Base-by-base conservation (phyloP, 2,888 invertebrate genomes). In the Frankliniella fusca region DNA sequence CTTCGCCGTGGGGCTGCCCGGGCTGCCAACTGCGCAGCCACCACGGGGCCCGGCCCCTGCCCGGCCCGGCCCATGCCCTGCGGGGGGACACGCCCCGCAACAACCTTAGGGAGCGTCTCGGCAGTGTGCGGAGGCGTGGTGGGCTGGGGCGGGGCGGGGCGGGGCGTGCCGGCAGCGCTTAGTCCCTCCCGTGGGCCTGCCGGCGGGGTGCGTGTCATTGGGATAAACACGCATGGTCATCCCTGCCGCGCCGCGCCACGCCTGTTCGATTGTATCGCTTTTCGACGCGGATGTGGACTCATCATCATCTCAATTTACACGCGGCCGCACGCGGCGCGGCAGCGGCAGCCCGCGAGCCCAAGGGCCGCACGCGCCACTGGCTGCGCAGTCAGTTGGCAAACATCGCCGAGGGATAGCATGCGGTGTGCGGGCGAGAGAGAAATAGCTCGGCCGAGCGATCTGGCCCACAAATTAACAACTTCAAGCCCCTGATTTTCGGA, bases 291-390 rank as follows among this genome's bases (percentile, higher is more conserved):
- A 61, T 61, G 61, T 61, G 61, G 61, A 18, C 7, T 61, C n/a
- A 61, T 61, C 70, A 76, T 76, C 70, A 76, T 76, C 70, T 76
- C 70, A 76, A 76, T 76, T 76, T 76, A 76, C 70, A 76, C 70
- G 70, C 70, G 27, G 23, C 12, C 9, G 27, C n/a, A n/a, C n/a
- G n/a, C n/a, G n/a, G n/a, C n/a, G n/a, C 38, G 38, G 5, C 38
- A 5, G 38, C 38, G 38, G 38, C 38, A 38, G 38, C 38, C 38
- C 38, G 38, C 38, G 38, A 38, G 38, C 38, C 38, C n/a, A n/a
- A 38, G 38, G 38, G 38, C 38, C 38, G n/a, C n/a, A 38, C 38
- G 38, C 38, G 38, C 38, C 38, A 38, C 38, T 38, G 38, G 38
- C 38, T 38, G 38, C 38, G 38, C 38, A 38, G 38, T 38, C 38